These are phyloP conservation scores for Drosophila lowei DNA, from an alignment of 1,140 invertebrate genomes.

Conservation along the genomic window DNA sequence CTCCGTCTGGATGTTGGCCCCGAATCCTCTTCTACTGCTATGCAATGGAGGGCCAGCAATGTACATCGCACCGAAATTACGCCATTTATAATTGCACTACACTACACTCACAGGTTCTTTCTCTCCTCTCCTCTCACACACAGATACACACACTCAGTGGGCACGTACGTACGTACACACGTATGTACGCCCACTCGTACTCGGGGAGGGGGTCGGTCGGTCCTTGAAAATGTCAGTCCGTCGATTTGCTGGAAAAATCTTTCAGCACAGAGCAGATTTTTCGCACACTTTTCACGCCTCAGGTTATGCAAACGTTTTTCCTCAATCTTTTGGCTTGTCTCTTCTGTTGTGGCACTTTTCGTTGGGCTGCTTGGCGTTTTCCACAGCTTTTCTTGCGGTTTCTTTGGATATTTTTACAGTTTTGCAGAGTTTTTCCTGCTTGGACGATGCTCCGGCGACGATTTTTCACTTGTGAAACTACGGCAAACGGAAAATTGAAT, in stretches of 20 bases:
- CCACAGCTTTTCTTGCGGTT: background rate
- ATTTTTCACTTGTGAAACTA: constrained; percentile 64
- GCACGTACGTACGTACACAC: constrained; percentile 5
- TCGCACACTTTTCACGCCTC: constrained; percentile 36
- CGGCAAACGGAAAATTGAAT: constrained; percentile 71
- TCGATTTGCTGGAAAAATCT: constrained; percentile 34
- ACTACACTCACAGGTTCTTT: constrained; percentile 22
- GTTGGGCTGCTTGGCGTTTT: constrained; percentile 7
- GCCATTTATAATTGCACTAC: constrained; percentile 76
- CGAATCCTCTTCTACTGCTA: constrained; percentile 16
- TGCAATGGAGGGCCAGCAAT: constrained; percentile 40
- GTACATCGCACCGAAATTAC: constrained; percentile 72
- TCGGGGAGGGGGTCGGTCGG: constrained; percentile 7
- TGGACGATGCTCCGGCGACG: constrained; percentile 10
- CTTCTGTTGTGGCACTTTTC: constrained; percentile 1
- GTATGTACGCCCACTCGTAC: constrained; percentile 27
- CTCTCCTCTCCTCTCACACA: background rate
- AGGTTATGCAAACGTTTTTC: constrained; percentile 53
- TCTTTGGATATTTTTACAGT: constrained; percentile 11
- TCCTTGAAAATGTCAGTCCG: constrained; percentile 65
- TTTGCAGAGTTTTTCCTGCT: constrained; percentile 22
- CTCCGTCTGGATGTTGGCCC: constrained; percentile 36
- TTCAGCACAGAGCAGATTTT: constrained; percentile 14
- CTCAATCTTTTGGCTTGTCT: background rate
- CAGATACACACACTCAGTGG: background rate